These are phyloP conservation scores for Anagyrus pseudococci DNA, from an alignment of 2,888 invertebrate species.

Conservation along the genomic window DNA sequence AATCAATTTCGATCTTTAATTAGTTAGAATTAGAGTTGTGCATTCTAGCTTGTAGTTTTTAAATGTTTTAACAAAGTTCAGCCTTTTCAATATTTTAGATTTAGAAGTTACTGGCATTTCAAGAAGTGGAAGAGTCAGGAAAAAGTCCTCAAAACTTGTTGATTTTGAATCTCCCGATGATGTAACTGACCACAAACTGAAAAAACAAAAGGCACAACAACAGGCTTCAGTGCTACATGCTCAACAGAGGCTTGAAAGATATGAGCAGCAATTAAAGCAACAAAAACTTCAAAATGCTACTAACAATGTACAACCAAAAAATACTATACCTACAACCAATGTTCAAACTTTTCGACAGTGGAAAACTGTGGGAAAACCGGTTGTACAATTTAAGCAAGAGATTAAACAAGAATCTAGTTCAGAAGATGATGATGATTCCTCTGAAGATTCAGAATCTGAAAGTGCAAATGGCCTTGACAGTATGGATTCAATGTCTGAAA, in stretches of 20 bases:
- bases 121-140: slow-evolving; percentile 87
- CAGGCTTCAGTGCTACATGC: slow-evolving; percentile 33
- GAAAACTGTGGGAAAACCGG: slow-evolving; percentile 3
- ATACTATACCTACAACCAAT: slow-evolving; percentile 37
- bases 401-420: slow-evolving; percentile 47
- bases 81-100: slow-evolving; percentile 64
- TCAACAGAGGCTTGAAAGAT: slow-evolving; percentile 55
- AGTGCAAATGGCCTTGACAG: slow-evolving; percentile 52
- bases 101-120: slow-evolving; percentile 87
- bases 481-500: slow-evolving; percentile 49
- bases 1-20: slow-evolving; percentile 29
- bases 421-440: slow-evolving; percentile 58
- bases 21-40: slow-evolving; percentile 9
- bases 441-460: slow-evolving; percentile 53
- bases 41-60: background rate
- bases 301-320: slow-evolving; percentile 43
- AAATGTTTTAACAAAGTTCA: slow-evolving; percentile 54
- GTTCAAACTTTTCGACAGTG: slow-evolving; percentile 12
- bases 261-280: slow-evolving; percentile 49
- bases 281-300: slow-evolving; percentile 10
- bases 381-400: slow-evolving; percentile 38
- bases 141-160: slow-evolving; percentile 92
- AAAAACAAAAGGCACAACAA: slow-evolving; percentile 58
- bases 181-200: slow-evolving; percentile 70
- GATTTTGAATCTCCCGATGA: slow-evolving; percentile 94